Percentiles rank a stretch among this genome's conserved stretches.
These are phyloP conservation scores for Agriopis marginaria DNA, from an alignment of 2,888 invertebrate genomes.

Conservation along the genomic window DNA sequence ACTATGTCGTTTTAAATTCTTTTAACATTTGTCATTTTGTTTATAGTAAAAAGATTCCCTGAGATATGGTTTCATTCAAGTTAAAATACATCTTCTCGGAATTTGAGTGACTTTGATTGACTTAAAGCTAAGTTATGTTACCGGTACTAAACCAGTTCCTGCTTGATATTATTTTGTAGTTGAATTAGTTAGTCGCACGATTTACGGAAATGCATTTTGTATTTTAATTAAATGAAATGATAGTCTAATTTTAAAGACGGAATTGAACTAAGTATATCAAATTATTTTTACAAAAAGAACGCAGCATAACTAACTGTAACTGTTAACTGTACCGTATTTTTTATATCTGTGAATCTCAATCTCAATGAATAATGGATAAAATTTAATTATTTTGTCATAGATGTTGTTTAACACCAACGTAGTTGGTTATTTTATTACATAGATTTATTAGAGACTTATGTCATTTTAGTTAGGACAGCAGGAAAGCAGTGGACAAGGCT, in stretches of 20 bases:
- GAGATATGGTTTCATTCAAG: conserved; percentile 27
- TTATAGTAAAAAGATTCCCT: conserved; percentile 36
- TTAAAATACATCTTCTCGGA: conserved; percentile 19
- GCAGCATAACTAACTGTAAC: background rate
- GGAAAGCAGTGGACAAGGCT: too few relatives aligned
- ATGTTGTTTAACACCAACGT: too few relatives aligned
- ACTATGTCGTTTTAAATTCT: conserved; percentile 56
- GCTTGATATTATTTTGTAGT: background rate
- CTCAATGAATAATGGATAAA: too few relatives aligned
- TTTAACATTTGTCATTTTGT: conserved; percentile 59
- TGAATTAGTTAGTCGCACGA: conserved; percentile 18
- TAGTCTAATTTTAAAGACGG: conserved; percentile 6
- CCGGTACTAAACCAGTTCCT: conserved; percentile 15
- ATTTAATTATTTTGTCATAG: too few relatives aligned
- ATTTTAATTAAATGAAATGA: conserved; percentile 19
- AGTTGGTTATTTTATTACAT: too few relatives aligned
- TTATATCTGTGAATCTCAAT: background rate
- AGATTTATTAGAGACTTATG: too few relatives aligned
- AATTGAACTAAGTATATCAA: background rate
- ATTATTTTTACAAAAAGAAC: background rate
- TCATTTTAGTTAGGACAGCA: too few relatives aligned
- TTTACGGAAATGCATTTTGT: conserved; percentile 25
- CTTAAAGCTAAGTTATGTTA: conserved; percentile 29
- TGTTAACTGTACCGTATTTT: background rate
- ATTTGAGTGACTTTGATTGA: conserved; percentile 33